Evolutionary conservation across 2,113 vertebrate genomes (phyloP).

Genomic region (Tylochromis polylepis): DNA sequence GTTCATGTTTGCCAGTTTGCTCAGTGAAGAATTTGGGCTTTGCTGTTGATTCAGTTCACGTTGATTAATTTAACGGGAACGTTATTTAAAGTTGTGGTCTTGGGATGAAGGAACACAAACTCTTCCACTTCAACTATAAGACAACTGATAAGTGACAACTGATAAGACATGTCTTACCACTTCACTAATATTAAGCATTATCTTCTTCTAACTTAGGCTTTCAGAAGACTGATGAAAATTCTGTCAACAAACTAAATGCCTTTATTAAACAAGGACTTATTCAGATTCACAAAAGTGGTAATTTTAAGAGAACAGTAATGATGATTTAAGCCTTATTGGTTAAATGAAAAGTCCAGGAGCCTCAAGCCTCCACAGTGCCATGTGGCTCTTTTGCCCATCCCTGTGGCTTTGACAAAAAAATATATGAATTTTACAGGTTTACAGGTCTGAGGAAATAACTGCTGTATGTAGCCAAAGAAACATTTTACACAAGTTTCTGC

Average conservation of each 20-base stretch:
- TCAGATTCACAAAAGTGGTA: background rate
- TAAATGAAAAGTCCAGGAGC: background rate
- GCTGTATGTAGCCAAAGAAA: background rate
- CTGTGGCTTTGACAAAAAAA: background rate
- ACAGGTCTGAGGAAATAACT: background rate
- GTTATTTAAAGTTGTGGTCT: background rate
- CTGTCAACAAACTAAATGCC: background rate
- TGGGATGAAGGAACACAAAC: background rate
- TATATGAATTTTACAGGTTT: background rate
- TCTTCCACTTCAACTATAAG: background rate
- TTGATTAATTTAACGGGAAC: background rate
- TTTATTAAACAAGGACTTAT: background rate
- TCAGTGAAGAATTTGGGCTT: background rate
- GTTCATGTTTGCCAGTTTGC: background rate
- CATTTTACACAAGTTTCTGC: rapidly evolving
- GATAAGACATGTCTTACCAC: background rate
- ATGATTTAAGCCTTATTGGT: background rate
- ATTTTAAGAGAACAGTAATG: background rate
- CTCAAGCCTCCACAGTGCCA: rapidly evolving
- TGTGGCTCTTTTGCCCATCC: background rate
- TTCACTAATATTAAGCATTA: background rate
- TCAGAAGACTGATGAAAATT: background rate
- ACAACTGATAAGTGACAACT: too few relatives aligned
- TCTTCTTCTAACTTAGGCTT: background rate
- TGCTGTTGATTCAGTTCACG: background rate